Percentiles rank a stretch among this genome's conserved stretches.
Conservation (phyloP, 2,888 invertebrate genomes). For the Auanema freiburgensis region DNA sequence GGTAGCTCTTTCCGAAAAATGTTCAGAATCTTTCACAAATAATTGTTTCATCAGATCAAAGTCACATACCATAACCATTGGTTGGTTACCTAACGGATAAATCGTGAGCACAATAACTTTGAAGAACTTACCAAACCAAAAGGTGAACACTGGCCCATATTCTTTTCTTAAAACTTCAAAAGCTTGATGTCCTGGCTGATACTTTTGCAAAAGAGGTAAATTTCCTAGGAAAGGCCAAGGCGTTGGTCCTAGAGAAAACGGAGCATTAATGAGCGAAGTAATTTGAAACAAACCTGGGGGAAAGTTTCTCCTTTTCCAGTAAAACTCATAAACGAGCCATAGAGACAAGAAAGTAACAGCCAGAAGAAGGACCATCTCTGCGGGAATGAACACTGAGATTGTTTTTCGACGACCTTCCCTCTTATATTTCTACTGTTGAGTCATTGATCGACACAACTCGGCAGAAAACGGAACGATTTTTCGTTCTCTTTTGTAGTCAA, state of each 20-base stretch:
- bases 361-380: too few relatives aligned
- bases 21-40: constrained; percentile 5
- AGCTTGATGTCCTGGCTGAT: neutral
- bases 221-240: neutral
- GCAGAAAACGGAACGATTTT: too few relatives aligned
- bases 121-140: neutral
- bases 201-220: neutral
- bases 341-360: too few relatives aligned
- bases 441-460: too few relatives aligned
- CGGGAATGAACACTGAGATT: too few relatives aligned
- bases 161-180: neutral
- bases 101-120: neutral
- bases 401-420: too few relatives aligned
- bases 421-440: too few relatives aligned
- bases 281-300: too few relatives aligned
- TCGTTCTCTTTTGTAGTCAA: too few relatives aligned
- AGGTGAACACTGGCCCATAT: neutral
- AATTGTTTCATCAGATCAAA: neutral
- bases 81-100: neutral
- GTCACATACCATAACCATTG: neutral
- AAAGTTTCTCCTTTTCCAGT: too few relatives aligned
- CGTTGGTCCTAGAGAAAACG: neutral
- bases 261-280: too few relatives aligned
- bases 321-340: too few relatives aligned
- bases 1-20: neutral